Evolutionary conservation across 2,888 invertebrate species (phyloP), one percentile per base, ranked within the genome.

Genomic region (Cheilosia impressa): DNA sequence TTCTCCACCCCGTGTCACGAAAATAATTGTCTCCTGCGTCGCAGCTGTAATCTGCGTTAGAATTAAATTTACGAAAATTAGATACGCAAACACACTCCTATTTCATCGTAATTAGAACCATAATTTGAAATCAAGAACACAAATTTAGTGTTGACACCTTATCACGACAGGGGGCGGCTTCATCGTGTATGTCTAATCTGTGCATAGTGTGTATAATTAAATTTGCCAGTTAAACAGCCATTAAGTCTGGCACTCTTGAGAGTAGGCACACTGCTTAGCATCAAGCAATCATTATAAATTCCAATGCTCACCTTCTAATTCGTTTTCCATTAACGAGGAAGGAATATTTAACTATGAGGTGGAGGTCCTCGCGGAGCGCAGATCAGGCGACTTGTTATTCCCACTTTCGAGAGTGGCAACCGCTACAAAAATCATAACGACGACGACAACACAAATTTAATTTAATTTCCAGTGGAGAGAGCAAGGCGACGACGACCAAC

Each of bases 51-150:
- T 43, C 47, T 27, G n/a, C 57, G 53, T 55, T 50, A 24, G 75
- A 75, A 62, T 57, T 47, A 43, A 63, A 68, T 71, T 80, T 58
- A 38, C 62, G 50, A 41, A 77, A 77, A 80, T 62, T 76, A 72
- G 55, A 81, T 52, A 65, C 62, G 57, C 60, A 77, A 76, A 81
- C 47, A 72, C 22, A 55, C 31, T 43, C 17, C 60, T 71, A 76
- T 76, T 79, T 77, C 60, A 76, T 52, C 76, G 52, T 81, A 81
- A 85, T 85, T 85, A 81, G 57, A 62, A 63, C 41, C 76, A 73
- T 85, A 81, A 85, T 85, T 81, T 72, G 77, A 58, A 85, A 77
- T 85, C 81, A 77, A 63, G 85, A 66, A 66, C 66, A 75, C 75
- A 85, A 80, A 84, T 85, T 80, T 66, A 80, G 76, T 69, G 76